These are phyloP conservation scores for Nephrotoma guestfalica DNA, from an alignment of 2,888 invertebrate genomes.

Conservation along the genomic window DNA sequence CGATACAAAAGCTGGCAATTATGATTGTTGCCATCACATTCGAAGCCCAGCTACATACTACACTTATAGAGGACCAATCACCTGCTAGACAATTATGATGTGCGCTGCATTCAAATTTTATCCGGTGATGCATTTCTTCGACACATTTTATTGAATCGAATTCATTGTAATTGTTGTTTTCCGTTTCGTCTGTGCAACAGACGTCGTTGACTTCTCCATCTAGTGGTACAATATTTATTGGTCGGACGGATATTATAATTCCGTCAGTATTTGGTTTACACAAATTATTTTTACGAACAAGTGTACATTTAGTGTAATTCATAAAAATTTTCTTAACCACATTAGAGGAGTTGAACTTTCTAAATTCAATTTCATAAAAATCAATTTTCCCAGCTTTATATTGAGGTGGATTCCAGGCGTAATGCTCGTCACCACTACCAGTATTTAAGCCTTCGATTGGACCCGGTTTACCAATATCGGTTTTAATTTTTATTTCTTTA, in stretches of 20 bases:
- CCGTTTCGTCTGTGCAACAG: not conserved
- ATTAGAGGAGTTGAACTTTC: not conserved
- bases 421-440: not conserved
- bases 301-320: not conserved
- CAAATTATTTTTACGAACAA: not conserved
- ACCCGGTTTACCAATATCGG: conserved; percentile 9
- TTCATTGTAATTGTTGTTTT: not conserved
- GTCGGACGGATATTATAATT: conserved; percentile 7
- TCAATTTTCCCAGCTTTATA: conserved; percentile 35
- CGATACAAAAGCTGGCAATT: not conserved
- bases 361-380: conserved; percentile 32
- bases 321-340: not conserved
- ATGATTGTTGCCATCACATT: not conserved
- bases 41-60: not conserved
- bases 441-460: not conserved
- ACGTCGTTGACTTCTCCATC: not conserved
- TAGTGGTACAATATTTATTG: conserved; percentile 7
- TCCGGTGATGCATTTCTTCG: not conserved
- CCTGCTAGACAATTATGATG: not conserved
- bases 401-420: conserved; percentile 36
- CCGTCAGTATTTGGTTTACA: not conserved
- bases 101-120: not conserved
- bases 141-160: not conserved
- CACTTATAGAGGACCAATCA: not conserved
- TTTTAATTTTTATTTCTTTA: conserved; percentile 7